Base-by-base conservation (phyloP, 2,797 vertebrate genomes). In the Novumbra hubbsi region DNA sequence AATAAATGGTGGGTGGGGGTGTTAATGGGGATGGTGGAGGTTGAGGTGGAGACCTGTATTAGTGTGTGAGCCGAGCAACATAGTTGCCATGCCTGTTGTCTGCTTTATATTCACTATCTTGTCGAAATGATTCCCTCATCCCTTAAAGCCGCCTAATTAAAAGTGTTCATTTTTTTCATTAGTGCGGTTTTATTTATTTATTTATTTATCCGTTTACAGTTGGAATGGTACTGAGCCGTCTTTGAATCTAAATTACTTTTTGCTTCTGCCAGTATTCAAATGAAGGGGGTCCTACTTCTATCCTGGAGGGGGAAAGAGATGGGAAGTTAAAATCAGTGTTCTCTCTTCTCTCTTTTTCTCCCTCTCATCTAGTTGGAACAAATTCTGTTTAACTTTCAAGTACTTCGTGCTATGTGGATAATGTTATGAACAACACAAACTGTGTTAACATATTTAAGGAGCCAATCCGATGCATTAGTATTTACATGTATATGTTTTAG, bases 131-230 rank as follows among this genome's bases (percentile, higher is more conserved):
- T 91, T 92, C 83, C 81, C 87, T 71, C 87, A 87, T 91, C 88
- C 84, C 84, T 91, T 90, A 90, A 91, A 92, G 90, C 88, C 82
- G 85, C 81, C 87, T 92, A 92, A 93, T 94, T 93, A 92, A 92
- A 92, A 87, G 75, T 74, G 80, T 86, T 89, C 71, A 69, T 88
- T 90, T 88, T 87, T 68, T 41, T 80, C 78, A 88, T 81, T 87
- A 83, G 86, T 90, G 76, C 52, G 67, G 50, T 66, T 80, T 81
- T 81, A 74, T 84, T 83, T 81, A 86, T 84, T 83, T 81, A 86
- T 84, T 78, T 85, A 82, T 81, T 85, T 83, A 34, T 32, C 70
- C 32, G 77, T 79, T 81, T 81, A 78, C 52, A 66, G 68, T 80
- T 32, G 14, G 79, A 86, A 83, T 77, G 70, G 78, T 80, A 78